These are phyloP conservation scores for Calycopis cecrops DNA, from an alignment of 1,140 invertebrate genomes.

Conservation along the genomic window DNA sequence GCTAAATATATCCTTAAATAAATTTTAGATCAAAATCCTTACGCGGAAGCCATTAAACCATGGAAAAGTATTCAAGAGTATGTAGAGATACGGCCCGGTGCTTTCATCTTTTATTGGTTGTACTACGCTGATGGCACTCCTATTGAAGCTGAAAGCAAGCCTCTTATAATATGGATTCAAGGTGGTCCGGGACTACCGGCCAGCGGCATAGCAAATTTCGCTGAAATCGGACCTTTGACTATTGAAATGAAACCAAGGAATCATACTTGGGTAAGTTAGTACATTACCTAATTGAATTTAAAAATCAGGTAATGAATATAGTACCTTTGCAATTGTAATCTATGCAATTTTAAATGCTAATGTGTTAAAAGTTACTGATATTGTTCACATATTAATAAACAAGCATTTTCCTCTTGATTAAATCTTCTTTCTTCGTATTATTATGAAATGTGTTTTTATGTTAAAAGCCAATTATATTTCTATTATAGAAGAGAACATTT, in stretches of 20 bases:
- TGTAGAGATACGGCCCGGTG: slow-evolving; percentile 53
- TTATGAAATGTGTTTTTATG: too few species aligned
- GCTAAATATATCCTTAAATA: background rate
- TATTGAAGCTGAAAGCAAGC: slow-evolving; percentile 39
- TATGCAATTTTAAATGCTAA: too few species aligned
- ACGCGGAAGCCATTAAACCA: slow-evolving; percentile 39
- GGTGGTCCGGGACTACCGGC: slow-evolving; percentile 61
- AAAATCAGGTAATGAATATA: too few species aligned
- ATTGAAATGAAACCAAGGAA: slow-evolving; percentile 57
- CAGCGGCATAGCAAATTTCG: slow-evolving; percentile 55
- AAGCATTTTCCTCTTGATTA: too few species aligned
- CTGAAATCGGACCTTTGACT: slow-evolving; percentile 55
- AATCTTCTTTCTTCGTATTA: too few species aligned
- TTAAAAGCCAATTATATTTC: too few species aligned
- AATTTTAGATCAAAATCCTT: slow-evolving; percentile 44
- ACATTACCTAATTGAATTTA: too few species aligned
- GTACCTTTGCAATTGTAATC: too few species aligned
- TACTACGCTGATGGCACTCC: slow-evolving; percentile 55
- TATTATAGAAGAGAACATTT: too few species aligned
- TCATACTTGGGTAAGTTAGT: slow-evolving; percentile 58
- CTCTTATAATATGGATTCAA: slow-evolving; percentile 64
- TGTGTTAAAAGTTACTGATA: too few species aligned
- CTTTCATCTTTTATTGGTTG: slow-evolving; percentile 59
- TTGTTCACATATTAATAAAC: too few species aligned
- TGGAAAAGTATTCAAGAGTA: slow-evolving; percentile 53